These are phyloP conservation scores for Anas bahamensis DNA, from an alignment of 2,797 vertebrate species.

Conservation along the genomic window DNA sequence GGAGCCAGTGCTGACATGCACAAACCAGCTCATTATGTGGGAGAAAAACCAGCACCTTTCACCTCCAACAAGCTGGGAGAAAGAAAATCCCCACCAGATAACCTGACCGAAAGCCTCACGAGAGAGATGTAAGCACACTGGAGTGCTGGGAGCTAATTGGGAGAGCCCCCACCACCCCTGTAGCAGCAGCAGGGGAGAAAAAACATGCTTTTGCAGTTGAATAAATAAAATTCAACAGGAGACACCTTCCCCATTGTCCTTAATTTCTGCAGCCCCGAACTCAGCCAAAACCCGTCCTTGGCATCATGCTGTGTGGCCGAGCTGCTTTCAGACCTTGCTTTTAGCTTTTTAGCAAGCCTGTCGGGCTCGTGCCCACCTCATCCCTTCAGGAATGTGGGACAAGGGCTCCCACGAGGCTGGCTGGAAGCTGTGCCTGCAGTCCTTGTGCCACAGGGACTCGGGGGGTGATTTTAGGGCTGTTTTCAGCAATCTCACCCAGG, in stretches of 20 bases:
- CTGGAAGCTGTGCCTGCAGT: accelerated
- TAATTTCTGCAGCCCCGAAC: neutral
- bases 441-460: neutral
- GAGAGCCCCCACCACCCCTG: neutral
- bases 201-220: neutral
- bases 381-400: neutral
- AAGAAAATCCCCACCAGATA: neutral
- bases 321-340: neutral
- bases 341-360: neutral
- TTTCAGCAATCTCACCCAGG: neutral
- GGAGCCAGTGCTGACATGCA: neutral
- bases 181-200: neutral
- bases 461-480: neutral
- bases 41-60: conserved; percentile 13
- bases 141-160: conserved; percentile 8
- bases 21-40: neutral
- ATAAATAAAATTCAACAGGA: neutral
- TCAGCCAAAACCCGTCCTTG: neutral
- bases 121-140: neutral
- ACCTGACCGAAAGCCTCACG: neutral
- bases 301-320: accelerated
- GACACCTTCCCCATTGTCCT: neutral
- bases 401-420: neutral
- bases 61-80: neutral
- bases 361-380: neutral